Base-by-base conservation (phyloP, 2,113 vertebrate species). In the Peromyscus polionotus region DNA sequence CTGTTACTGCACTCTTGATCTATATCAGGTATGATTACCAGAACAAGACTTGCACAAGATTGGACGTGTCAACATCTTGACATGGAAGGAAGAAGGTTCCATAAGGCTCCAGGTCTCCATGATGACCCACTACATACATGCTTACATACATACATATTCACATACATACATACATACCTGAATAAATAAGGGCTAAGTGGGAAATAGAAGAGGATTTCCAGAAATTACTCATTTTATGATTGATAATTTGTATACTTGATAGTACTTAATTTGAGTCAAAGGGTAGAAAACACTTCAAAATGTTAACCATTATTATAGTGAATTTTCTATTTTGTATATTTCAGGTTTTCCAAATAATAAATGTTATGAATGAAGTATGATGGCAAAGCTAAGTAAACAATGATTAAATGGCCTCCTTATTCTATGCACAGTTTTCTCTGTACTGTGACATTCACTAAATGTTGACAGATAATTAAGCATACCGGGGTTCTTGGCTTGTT, bases 321-420 rank as follows among this genome's bases (percentile, higher is more conserved):
- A 7, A 42, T 94, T 70, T 92, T 80, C 0, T 54, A 76, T 68
- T 63, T 26, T 70, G 81, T 84, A 0, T 2, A 68, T 61, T 96
- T 93, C 63, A 17, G 63, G 39, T 77, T 94, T 91, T 76, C 26
- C 81, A 92, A 91, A 39, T 26, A 57, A 57, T 63, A 73, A 80
- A 33, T 33, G 19, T 17, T 79, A 94, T 91, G n/a, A 22, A 68
- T 45, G 31, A 22, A 84, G 61, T 90, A 75, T 61, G 42, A 63
- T 76, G 42, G 1, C 31, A 65, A 77, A 89, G 59, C 51, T 48
- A 90, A 81, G 59, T 54, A 63, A 63, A 70, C 4, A 6, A 10
- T 57, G 26, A 36, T 48, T 96, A 36, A 31, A 1, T 88, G 85
- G 20, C 16, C 76, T 88, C 42, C 16, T 54, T 14, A 0, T 67